Evolutionary conservation across 2,888 invertebrate species (phyloP), one percentile per base, ranked within the genome.

Genomic region (Oscheius myriophilus): DNA sequence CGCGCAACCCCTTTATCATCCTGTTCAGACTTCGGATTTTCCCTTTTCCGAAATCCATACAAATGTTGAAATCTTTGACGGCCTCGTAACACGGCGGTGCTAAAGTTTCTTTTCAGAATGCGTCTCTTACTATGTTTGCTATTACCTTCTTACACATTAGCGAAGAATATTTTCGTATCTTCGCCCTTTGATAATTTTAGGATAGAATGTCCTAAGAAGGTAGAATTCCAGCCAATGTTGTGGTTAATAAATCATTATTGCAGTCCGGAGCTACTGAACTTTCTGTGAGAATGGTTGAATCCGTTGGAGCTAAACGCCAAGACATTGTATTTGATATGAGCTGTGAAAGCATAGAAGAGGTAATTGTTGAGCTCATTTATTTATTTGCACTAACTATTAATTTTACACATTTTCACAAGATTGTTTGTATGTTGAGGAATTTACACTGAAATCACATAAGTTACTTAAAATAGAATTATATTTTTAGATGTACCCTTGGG

Each of bases 121-220:
- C 39, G 52, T 33, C 39, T 54, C 39, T 39, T 65, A 43, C 45
- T 65, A 26, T 26, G 43, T 14, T 26, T 55, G 42, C 57, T 65
- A 39, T n/a, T 65, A 21, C 54, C 55, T 6, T 7, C 18, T 9
- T 25, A 55, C 25, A 45, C 46, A 2, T 18, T 18, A 4, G 57
- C 68, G 12, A 79, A 79, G 52, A 81, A 81, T 72, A 76, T 79
- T 16, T 81, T 81, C 58, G 76, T 84, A 16, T 85, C 85, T 3
- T 80, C 83, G 14, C 85, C 85, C 0, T 85, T 85, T 53, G 85
- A 85, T 63, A 85, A 85, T 68, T 85, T 85, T 52, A 77, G 84
- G 51, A 83, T 85, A 46, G 85, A 85, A 78, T 85, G 85, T 62
- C 84, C 85, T 3, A 84, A 84, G 69, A 72, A 73, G 55, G 78